Evolutionary conservation across 2,797 vertebrate species (phyloP).

Genomic region (Borostomias antarcticus): DNA sequence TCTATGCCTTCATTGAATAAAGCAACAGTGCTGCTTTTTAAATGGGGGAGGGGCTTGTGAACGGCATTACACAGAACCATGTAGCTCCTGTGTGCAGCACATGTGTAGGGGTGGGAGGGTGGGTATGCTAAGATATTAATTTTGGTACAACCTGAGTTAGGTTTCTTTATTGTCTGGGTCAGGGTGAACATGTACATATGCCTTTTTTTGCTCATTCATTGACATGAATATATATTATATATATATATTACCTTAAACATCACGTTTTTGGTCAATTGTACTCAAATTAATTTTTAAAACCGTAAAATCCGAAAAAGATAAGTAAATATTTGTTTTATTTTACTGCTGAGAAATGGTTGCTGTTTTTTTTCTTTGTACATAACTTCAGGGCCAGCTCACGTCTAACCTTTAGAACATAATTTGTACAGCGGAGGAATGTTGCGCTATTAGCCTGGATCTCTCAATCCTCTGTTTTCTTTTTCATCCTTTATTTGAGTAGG

Average conservation of each 20-base stretch:
- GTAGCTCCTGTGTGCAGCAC: conserved; percentile 74
- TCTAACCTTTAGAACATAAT: conserved; percentile 84
- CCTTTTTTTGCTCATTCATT: conserved; percentile 75
- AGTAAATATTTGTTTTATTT: conserved; percentile 74
- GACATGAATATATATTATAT: conserved; percentile 67
- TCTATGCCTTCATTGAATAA: conserved; percentile 74
- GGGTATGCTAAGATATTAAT: conserved; percentile 37
- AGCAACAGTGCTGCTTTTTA: conserved; percentile 49
- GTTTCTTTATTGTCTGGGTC: conserved; percentile 54
- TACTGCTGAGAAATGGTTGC: conserved; percentile 84
- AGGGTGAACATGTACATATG: conserved; percentile 86
- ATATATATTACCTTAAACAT: conserved; percentile 66
- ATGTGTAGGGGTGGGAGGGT: conserved; percentile 49
- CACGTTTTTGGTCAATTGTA: conserved; percentile 71
- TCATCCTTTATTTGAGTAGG: conserved; percentile 51
- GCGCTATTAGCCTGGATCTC: conserved; percentile 86
- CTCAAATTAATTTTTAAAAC: conserved; percentile 79
- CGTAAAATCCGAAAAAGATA: conserved; percentile 67
- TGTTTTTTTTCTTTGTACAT: conserved; percentile 88
- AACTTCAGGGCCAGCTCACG: conserved; percentile 83
- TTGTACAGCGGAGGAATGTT: conserved; percentile 96
- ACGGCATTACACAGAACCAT: conserved; percentile 73
- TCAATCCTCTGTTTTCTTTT: conserved; percentile 76
- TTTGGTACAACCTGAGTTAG: conserved; percentile 21
- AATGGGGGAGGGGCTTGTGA: conserved; percentile 61